These are phyloP conservation scores for Taphrorychus bicolor DNA, from an alignment of 2,888 invertebrate species.

Conservation along the genomic window DNA sequence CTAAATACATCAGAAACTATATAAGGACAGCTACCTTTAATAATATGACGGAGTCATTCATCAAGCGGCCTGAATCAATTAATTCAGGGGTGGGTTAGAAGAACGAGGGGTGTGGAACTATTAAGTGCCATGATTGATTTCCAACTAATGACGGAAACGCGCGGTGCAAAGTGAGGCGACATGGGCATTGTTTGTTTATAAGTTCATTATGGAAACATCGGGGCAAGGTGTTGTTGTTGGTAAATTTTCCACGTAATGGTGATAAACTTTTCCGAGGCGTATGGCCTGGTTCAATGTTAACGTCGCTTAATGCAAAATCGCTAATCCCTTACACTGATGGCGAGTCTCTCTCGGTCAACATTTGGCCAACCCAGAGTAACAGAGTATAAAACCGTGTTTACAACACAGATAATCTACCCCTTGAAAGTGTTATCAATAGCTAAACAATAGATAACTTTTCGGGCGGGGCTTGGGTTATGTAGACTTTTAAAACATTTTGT, in stretches of 20 bases:
- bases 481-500: background rate
- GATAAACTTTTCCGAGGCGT: background rate
- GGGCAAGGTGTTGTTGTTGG: background rate
- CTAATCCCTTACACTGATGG: background rate
- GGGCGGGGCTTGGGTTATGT: background rate
- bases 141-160: constrained; percentile 2
- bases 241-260: background rate
- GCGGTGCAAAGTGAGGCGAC: background rate
- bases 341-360: background rate
- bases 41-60: constrained; percentile 23
- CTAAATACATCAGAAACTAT: constrained; percentile 29
- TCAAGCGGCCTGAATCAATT: constrained; percentile 27
- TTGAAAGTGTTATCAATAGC: background rate
- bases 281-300: no score
- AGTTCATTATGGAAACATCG: background rate
- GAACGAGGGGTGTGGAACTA: background rate
- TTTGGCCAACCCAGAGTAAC: background rate
- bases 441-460: background rate
- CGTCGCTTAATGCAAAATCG: no score
- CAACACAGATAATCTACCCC: background rate
- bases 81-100: constrained; percentile 17
- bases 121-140: background rate
- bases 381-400: background rate
- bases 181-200: background rate
- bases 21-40: constrained; percentile 33